These are phyloP conservation scores for Pangasius djambal DNA, from an alignment of 2,797 vertebrate species.

Conservation along the genomic window DNA sequence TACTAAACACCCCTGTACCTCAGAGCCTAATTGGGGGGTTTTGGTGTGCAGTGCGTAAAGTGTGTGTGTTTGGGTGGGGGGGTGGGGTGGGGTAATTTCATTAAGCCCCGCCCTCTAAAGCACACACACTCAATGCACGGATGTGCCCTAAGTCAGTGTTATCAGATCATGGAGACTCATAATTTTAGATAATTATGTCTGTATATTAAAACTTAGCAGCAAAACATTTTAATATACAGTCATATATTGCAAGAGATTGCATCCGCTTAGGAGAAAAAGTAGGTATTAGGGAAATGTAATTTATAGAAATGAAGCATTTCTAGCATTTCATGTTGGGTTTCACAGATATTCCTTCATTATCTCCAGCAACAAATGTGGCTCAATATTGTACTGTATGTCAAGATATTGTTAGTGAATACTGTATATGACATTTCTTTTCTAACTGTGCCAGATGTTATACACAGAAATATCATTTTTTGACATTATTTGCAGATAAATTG, in stretches of 20 bases:
- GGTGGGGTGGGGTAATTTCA: background rate
- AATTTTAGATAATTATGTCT: background rate
- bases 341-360: background rate
- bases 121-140: conserved; percentile 3
- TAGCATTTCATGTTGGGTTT: background rate
- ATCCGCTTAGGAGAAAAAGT: background rate
- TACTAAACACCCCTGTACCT: conserved; percentile 43
- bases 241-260: background rate
- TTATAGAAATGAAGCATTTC: background rate
- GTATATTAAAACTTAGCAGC: background rate
- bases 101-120: background rate
- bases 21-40: conserved; percentile 28
- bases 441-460: background rate
- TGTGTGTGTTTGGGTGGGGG: background rate
- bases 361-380: background rate
- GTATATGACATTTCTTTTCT: background rate
- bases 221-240: background rate
- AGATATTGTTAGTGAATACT: background rate
- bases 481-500: background rate
- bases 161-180: background rate
- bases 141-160: background rate
- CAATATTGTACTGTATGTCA: background rate
- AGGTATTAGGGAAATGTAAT: background rate
- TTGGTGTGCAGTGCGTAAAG: background rate
- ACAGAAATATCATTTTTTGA: background rate